Conservation (phyloP, 2,888 invertebrate genomes). For the Villa cingulata region DNA sequence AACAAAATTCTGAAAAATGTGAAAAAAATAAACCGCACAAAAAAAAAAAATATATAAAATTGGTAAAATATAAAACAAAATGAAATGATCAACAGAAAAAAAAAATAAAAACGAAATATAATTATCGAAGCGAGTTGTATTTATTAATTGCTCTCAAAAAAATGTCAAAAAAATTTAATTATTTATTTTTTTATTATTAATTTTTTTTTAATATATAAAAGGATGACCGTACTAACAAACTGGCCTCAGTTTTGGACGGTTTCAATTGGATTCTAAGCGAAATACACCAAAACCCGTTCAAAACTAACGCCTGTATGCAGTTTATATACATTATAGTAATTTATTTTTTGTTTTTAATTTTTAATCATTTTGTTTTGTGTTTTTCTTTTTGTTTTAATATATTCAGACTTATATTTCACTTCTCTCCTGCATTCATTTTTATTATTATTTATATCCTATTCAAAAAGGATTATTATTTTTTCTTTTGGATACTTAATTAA, state of each 20-base stretch:
- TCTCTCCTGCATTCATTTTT: not conserved
- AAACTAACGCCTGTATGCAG: constrained; percentile 33
- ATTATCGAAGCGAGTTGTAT: not conserved
- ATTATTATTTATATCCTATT: not conserved
- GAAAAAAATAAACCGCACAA: not conserved
- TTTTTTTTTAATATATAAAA: constrained; percentile 9
- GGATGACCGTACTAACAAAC: constrained; percentile 23
- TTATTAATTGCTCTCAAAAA: not conserved
- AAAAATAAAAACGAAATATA: constrained; percentile 1
- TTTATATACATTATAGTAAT: not conserved
- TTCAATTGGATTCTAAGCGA: constrained; percentile 35
- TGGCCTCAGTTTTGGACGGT: constrained; percentile 39
- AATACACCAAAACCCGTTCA: constrained; percentile 38
- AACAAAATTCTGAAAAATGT: no score
- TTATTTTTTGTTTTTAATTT: not conserved
- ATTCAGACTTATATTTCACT: not conserved
- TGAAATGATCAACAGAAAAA: not conserved
- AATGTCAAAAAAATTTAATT: not conserved
- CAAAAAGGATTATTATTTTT: not conserved
- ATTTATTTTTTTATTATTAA: constrained; percentile 4
- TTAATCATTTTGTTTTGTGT: not conserved
- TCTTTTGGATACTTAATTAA: not conserved
- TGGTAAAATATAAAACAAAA: not conserved
- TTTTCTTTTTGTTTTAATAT: no score
- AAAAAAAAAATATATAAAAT: not conserved